Percentiles rank a stretch among this genome's conserved stretches.
Conservation (phyloP, 30 jellyfish, hydroid and myxozoan genomes). For the Aurelia aurita complex sp. Pacific region DNA sequence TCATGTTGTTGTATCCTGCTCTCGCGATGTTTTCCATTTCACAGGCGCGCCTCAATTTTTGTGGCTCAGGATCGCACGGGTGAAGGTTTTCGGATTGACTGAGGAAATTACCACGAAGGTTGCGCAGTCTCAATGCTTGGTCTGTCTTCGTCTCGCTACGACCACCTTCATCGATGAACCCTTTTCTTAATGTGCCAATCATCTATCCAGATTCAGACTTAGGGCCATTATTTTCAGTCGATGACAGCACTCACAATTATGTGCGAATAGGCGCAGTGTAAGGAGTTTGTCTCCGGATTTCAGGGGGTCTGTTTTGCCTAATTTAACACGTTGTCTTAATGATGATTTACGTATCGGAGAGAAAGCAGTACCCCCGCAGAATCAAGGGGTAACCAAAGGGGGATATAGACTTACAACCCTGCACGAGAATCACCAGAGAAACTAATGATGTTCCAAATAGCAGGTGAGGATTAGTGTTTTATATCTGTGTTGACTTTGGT, state of each 20-base stretch:
- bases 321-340: no score
- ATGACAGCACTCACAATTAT: constrained; percentile 49
- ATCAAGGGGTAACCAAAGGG: no score
- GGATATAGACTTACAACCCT: no score
- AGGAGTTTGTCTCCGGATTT: no score
- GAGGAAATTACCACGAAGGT: not conserved
- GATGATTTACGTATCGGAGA: no score
- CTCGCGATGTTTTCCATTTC: constrained; percentile 29
- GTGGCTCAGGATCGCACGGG: no score
- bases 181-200: not conserved
- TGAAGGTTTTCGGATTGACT: no score
- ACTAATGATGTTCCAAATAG: constrained; percentile 23
- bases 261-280: constrained; percentile 55
- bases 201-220: constrained; percentile 7
- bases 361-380: no score
- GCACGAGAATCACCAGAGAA: not conserved
- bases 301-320: no score
- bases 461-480: constrained; percentile 14
- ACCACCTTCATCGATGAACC: constrained; percentile 34
- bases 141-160: not conserved
- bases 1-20: constrained; percentile 29
- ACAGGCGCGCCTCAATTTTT: not conserved
- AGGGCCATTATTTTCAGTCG: constrained; percentile 36
- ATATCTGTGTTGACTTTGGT: constrained; percentile 32
- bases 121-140: not conserved